Conservation (phyloP, 2,113 vertebrate species). For the Vulpes lagopus region DNA sequence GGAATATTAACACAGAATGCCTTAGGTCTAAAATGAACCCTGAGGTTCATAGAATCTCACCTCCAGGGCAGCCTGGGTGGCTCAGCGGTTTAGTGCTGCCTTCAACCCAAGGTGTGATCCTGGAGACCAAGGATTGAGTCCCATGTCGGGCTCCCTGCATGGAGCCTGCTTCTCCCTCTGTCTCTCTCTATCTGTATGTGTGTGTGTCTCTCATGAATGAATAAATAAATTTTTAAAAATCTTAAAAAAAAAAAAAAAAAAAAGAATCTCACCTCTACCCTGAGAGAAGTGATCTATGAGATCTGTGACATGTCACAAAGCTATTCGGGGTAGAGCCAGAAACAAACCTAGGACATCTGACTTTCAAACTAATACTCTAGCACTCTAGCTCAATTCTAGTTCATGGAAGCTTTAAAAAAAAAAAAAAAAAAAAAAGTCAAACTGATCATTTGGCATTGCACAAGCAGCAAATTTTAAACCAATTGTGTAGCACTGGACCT, state of each 20-base stretch:
- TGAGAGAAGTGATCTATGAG: not conserved
- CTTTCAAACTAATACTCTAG: not conserved
- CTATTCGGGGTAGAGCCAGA: not conserved
- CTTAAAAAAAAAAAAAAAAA: too few relatives aligned
- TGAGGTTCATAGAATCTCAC: not conserved
- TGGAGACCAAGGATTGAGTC: too few relatives aligned
- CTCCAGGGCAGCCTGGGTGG: too few relatives aligned
- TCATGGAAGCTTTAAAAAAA: not conserved
- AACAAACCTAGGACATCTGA: constrained; percentile 9
- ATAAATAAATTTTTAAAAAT: too few relatives aligned
- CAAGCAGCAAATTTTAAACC: not conserved
- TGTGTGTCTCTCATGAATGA: too few relatives aligned
- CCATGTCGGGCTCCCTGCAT: too few relatives aligned
- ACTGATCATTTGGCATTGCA: not conserved
- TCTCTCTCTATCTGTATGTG: too few relatives aligned
- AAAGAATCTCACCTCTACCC: not conserved
- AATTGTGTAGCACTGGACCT: not conserved
- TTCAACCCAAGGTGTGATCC: too few relatives aligned
- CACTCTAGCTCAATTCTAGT: not conserved
- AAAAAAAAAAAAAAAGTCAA: not conserved
- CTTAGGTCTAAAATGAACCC: not conserved
- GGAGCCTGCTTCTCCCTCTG: too few relatives aligned
- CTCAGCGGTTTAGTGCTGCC: too few relatives aligned
- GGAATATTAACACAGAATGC: not conserved
- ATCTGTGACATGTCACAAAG: not conserved